Conservation (phyloP, 2,888 invertebrate species). For the Anorthoa munda region DNA sequence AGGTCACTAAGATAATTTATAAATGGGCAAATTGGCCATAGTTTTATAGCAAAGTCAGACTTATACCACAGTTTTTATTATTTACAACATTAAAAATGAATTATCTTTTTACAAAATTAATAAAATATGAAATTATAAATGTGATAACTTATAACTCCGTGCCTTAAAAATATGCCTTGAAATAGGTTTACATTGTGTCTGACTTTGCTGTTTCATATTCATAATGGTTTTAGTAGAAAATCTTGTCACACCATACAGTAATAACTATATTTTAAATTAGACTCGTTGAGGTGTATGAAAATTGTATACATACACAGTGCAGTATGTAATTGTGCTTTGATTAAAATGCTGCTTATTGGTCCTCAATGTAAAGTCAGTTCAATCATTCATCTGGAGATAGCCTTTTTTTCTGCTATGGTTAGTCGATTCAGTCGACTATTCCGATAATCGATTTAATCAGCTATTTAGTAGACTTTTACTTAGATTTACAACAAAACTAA, state of each 20-base stretch:
- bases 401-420: constrained; percentile 10
- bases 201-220: constrained; percentile 26
- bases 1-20: constrained; percentile 56
- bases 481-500: constrained; percentile 10
- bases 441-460: constrained; percentile 10
- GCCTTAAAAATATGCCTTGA: constrained; percentile 41
- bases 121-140: neutral
- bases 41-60: constrained; percentile 44
- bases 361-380: neutral
- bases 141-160: constrained; percentile 15
- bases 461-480: neutral
- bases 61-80: neutral
- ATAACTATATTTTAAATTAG: neutral
- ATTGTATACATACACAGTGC: neutral
- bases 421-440: constrained; percentile 28
- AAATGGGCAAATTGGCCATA: constrained; percentile 9
- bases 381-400: constrained; percentile 9
- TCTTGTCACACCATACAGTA: neutral
- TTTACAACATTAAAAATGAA: constrained; percentile 12
- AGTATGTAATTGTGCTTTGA: neutral
- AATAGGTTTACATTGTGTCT: constrained; percentile 7
- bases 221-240: constrained; percentile 16
- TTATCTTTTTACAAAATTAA: constrained; percentile 9
- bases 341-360: neutral
- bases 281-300: neutral